These are phyloP conservation scores for Liasis olivaceus DNA, from an alignment of 2,797 vertebrate genomes.

Conservation along the genomic window DNA sequence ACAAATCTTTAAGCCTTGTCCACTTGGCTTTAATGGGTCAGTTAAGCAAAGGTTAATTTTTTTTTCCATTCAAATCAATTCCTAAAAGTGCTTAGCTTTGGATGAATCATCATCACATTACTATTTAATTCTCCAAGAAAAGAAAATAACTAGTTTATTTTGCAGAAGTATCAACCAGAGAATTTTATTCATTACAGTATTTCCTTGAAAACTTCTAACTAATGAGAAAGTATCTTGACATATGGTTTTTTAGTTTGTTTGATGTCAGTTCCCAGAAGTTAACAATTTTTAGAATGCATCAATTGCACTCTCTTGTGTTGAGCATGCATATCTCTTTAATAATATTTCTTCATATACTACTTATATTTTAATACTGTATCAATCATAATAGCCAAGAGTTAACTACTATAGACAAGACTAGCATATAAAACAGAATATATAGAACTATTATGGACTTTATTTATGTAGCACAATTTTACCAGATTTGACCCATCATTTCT, in stretches of 20 bases:
- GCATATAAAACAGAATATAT: background rate
- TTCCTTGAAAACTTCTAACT: background rate
- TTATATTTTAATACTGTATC: background rate
- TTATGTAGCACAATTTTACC: background rate
- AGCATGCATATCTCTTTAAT: conserved; percentile 15
- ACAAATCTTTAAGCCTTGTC: background rate
- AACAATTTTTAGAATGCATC: conserved; percentile 26
- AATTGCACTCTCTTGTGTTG: conserved; percentile 57
- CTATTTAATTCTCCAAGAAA: background rate
- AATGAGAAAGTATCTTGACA: background rate
- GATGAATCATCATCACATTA: background rate
- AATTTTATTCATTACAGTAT: background rate
- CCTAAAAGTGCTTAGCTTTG: background rate
- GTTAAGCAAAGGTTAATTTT: background rate
- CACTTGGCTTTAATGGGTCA: background rate
- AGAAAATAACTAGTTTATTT: background rate
- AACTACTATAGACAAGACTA: background rate
- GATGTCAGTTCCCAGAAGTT: conserved; percentile 24
- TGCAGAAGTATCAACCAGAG: background rate
- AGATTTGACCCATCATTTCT: background rate
- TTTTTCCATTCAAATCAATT: background rate
- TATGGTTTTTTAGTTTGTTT: background rate
- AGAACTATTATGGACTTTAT: background rate
- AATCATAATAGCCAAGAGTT: background rate
- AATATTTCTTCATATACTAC: background rate